Evolutionary conservation across 2,797 vertebrate genomes (phyloP).

Genomic region (Pseudochaenichthys georgianus): DNA sequence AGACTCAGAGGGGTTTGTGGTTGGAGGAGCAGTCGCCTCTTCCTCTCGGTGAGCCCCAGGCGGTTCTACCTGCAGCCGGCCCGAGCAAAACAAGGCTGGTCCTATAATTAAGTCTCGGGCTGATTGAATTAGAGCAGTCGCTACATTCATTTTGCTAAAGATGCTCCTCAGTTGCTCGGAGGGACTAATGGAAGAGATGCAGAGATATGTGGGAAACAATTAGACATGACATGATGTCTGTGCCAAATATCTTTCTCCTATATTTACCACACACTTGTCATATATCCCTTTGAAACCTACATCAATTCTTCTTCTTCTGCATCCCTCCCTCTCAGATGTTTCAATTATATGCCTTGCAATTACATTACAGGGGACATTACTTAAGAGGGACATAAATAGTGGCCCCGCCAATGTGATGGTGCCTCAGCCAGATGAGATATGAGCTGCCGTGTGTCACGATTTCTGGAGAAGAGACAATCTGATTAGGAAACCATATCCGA

Average conservation of each 20-base stretch:
- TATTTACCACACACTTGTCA: neutral
- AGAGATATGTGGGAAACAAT: slow-evolving; percentile 69
- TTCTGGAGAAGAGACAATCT: slow-evolving; percentile 14
- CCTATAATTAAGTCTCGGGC: slow-evolving; percentile 76
- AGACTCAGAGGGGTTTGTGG: slow-evolving; percentile 28
- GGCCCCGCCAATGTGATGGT: slow-evolving; percentile 46
- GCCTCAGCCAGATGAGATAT: slow-evolving; percentile 62
- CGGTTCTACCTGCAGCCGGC: slow-evolving; percentile 52
- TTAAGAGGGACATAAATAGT: slow-evolving; percentile 83
- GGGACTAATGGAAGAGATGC: slow-evolving; percentile 78
- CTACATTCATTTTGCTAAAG: slow-evolving; percentile 76
- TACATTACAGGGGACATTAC: slow-evolving; percentile 81
- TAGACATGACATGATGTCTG: slow-evolving; percentile 54
- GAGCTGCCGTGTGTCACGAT: slow-evolving; percentile 31
- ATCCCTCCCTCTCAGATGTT: slow-evolving; percentile 52
- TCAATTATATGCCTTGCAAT: slow-evolving; percentile 78
- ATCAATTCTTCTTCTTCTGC: slow-evolving; percentile 16
- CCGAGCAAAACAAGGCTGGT: slow-evolving; percentile 42
- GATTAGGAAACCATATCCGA: neutral
- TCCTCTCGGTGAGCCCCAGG: slow-evolving; percentile 60
- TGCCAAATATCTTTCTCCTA: neutral
- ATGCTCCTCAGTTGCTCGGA: slow-evolving; percentile 72
- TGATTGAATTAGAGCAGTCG: slow-evolving; percentile 77
- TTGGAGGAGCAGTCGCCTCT: slow-evolving; percentile 45
- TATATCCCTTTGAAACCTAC: slow-evolving; percentile 16